A percentile compares a stretch with the other conserved stretches of the same genome.
Conservation (phyloP, 1,140 invertebrate species). For the Caenorhabditis brenneri region DNA sequence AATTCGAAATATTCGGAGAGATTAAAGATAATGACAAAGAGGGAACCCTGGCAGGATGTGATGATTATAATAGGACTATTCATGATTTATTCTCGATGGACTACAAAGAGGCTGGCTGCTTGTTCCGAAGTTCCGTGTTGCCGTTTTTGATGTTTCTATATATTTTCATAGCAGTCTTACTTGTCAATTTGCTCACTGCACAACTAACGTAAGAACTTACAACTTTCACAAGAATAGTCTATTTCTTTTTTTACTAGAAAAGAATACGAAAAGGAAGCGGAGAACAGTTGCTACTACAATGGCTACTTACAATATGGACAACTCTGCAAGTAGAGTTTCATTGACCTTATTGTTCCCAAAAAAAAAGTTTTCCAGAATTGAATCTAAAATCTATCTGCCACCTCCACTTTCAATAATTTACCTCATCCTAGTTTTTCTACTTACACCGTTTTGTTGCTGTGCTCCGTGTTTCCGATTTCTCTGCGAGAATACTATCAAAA, state of each 20-base stretch:
- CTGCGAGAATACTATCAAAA: too few relatives aligned
- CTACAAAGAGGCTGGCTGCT: neutral
- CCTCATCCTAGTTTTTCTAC: too few relatives aligned
- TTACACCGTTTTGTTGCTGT: too few relatives aligned
- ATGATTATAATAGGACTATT: neutral
- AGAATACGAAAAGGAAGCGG: neutral
- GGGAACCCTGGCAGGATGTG: neutral
- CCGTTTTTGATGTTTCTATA: neutral
- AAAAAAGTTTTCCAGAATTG: neutral
- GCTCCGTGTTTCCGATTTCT: too few relatives aligned
- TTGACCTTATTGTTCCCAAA: too few relatives aligned
- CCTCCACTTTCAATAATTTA: neutral
- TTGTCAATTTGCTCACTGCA: neutral
- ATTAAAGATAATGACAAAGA: neutral
- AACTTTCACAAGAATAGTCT: too few relatives aligned
- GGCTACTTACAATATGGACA: neutral
- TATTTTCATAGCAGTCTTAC: neutral
- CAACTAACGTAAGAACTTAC: neutral
- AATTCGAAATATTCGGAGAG: slow-evolving; percentile 32
- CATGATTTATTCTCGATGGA: neutral
- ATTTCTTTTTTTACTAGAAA: neutral
- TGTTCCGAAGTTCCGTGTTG: neutral
- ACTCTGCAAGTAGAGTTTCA: neutral
- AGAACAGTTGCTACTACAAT: neutral
- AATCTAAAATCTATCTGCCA: neutral